Evolutionary conservation across 1,140 invertebrate species (phyloP).

Genomic region (Listronotus oregonensis): DNA sequence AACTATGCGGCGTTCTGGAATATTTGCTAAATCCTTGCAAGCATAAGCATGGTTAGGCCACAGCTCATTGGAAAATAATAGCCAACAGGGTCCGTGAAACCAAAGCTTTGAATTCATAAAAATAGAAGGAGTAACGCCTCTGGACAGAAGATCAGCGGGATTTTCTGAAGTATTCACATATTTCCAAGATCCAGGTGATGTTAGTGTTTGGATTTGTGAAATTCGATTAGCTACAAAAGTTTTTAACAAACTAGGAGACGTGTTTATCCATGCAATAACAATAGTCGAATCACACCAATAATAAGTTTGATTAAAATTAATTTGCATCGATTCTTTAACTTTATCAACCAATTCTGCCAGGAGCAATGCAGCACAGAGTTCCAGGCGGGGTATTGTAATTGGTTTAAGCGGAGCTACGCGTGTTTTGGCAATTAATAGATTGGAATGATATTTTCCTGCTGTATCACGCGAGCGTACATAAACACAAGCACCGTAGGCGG

Average conservation of each 20-base stretch:
- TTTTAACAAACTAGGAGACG: constrained; percentile 43
- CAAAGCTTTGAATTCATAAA: constrained; percentile 46
- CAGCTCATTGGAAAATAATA: neutral
- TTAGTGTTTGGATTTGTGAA: constrained; percentile 48
- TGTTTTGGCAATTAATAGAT: too few relatives aligned
- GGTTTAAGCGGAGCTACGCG: too few relatives aligned
- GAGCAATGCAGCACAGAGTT: constrained; percentile 39
- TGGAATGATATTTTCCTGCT: too few relatives aligned
- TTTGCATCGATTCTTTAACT: neutral
- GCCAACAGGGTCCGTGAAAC: constrained; percentile 48
- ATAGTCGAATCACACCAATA: constrained; percentile 16
- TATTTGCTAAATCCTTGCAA: neutral
- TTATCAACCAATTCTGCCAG: constrained; percentile 26
- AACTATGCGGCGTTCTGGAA: neutral
- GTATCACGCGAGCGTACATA: neutral
- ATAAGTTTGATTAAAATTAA: neutral
- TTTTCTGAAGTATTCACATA: constrained; percentile 44
- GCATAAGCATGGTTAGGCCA: too few relatives aligned
- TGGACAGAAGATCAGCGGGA: constrained; percentile 46
- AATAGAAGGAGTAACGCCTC: constrained; percentile 30
- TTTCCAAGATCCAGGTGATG: constrained; percentile 44
- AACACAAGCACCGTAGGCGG: too few relatives aligned
- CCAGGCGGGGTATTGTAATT: constrained; percentile 46
- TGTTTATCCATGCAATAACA: constrained; percentile 25
- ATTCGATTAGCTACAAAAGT: constrained; percentile 53